A percentile compares a stretch with the other conserved stretches of the same genome.
Evolutionary conservation across 2,797 vertebrate genomes (phyloP).

Genomic region (Aselliscus stoliczkanus): DNA sequence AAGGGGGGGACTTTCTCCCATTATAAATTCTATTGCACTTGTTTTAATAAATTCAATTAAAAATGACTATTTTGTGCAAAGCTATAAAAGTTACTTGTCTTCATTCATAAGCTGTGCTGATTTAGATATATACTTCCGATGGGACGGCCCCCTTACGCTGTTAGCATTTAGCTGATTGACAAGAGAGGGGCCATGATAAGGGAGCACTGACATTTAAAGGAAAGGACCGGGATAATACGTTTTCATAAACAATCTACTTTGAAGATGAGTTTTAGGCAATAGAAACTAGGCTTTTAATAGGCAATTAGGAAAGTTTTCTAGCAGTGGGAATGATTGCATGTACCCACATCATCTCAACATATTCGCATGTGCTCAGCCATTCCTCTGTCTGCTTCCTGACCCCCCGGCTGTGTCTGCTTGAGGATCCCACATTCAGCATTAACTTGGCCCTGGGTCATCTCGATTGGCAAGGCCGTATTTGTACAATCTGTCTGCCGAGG

Average conservation of each 20-base stretch:
- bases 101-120: background rate
- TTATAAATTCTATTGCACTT: background rate
- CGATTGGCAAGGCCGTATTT: background rate
- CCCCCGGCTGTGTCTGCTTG: background rate
- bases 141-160: background rate
- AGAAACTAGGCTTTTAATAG: background rate
- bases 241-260: background rate
- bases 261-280: background rate
- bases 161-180: background rate
- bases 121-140: background rate
- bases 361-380: background rate
- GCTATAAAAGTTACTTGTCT: background rate
- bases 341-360: background rate
- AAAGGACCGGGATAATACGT: background rate
- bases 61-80: background rate
- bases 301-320: background rate
- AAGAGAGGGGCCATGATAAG: background rate
- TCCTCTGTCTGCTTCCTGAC: background rate
- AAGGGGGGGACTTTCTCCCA: background rate
- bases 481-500: background rate
- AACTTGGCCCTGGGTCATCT: constrained; percentile 34
- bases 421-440: constrained; percentile 6
- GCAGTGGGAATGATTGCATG: background rate
- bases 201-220: background rate
- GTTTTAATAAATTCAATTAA: background rate